Percentiles rank a stretch among this genome's conserved stretches.
These are phyloP conservation scores for Phyllotis vaccarum DNA, from an alignment of 2,797 vertebrate species.

Conservation along the genomic window DNA sequence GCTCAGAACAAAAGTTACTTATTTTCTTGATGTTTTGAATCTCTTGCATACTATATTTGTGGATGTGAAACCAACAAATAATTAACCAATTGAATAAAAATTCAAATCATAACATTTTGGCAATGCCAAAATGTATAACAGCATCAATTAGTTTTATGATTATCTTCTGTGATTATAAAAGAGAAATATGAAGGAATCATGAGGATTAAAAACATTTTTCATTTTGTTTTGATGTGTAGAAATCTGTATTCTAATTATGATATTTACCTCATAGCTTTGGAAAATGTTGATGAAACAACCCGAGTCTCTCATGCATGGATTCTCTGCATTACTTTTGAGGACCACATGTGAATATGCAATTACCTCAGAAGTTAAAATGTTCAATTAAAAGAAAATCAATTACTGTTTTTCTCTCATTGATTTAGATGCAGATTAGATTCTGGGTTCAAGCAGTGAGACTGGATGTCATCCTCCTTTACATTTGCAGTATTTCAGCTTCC, in stretches of 20 bases:
- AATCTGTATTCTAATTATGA: not conserved
- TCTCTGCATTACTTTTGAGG: not conserved
- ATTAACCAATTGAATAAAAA: not conserved
- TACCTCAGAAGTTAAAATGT: not conserved
- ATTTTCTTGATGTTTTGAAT: not conserved
- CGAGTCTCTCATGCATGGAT: not conserved
- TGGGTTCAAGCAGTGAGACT: not conserved
- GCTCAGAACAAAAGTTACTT: not conserved
- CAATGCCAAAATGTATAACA: not conserved
- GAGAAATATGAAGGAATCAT: not conserved
- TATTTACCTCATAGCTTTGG: not conserved
- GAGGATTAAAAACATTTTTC: not conserved
- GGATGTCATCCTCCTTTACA: not conserved
- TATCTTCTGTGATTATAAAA: not conserved
- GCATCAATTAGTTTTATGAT: not conserved
- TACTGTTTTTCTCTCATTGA: slow-evolving; percentile 32
- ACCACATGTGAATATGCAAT: not conserved
- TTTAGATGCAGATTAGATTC: not conserved
- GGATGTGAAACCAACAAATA: not conserved
- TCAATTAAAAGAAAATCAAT: slow-evolving; percentile 55
- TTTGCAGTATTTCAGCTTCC: not conserved
- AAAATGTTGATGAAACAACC: not conserved
- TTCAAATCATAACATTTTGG: not conserved
- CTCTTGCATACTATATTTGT: not conserved
- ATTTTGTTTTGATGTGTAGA: not conserved